phyloP scores from a whole-genome alignment of 2,113 vertebrate genomes.

The Ochotona curzoniae region DNA sequence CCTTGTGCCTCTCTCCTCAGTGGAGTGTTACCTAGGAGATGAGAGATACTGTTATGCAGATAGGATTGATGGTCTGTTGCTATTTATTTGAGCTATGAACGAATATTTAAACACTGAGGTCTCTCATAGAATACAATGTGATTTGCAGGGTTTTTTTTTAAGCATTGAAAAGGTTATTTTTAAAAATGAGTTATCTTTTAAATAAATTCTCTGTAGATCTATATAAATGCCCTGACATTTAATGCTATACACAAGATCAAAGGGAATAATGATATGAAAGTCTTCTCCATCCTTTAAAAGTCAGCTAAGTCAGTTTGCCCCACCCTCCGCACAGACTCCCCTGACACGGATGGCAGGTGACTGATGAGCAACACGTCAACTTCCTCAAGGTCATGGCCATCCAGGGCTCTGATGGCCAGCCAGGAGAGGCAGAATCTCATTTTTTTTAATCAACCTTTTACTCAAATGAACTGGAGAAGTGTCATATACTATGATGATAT shows the following conservation, averaged over 20 bases:
- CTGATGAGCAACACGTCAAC: neutral
- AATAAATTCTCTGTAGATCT: neutral
- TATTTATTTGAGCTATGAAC: slow-evolving; percentile 56
- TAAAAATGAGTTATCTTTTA: slow-evolving; percentile 30
- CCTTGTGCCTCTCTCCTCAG: neutral
- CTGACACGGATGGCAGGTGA: neutral
- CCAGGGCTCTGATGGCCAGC: neutral
- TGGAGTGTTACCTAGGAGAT: slow-evolving; percentile 51
- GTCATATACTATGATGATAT: neutral
- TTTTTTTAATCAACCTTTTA: neutral
- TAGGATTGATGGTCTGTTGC: neutral
- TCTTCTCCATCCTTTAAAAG: neutral
- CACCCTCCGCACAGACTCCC: neutral
- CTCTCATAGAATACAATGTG: neutral
- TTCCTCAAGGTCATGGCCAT: neutral
- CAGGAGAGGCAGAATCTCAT: neutral
- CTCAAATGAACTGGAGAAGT: neutral
- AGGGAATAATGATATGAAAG: neutral
- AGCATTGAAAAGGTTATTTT: neutral
- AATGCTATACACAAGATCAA: slow-evolving; percentile 19
- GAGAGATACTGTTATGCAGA: slow-evolving; percentile 37
- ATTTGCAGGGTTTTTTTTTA: slow-evolving; percentile 38
- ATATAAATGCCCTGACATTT: neutral
- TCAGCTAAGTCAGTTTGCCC: neutral
- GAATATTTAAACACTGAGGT: slow-evolving; percentile 57